Base-by-base conservation (phyloP, 2,888 invertebrate species). In the Coremacera marginata region DNA sequence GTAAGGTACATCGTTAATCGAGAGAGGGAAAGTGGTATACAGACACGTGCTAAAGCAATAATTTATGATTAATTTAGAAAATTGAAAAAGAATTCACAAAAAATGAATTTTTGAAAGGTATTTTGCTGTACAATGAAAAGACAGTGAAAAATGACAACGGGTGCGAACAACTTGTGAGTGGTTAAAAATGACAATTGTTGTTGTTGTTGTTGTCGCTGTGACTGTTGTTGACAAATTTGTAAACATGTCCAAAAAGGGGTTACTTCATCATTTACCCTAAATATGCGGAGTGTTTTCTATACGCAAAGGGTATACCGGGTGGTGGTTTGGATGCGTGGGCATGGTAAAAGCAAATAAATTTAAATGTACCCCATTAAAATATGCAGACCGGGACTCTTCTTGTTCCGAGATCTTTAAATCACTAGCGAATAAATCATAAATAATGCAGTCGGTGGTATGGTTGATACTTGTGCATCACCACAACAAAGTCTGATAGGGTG, bases 41-140 rank as follows among this genome's bases (percentile, higher is more conserved):
- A 71, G 67, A 25, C 82, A 80, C 82, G 82, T 81, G 82, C 79
- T 78, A 78, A 72, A 77, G 78, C 75, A 81, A 81, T 81, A 81
- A 81, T 81, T 81, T 81, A 78, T 73, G 73, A 79, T 81, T 81
- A 80, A 81, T 80, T 79, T 78, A 78, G 78, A 76, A 80, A 82
- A 81, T 79, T 79, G 76, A 73, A 80, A 71, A 71, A 22, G 11
- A 44, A 63, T 63, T 60, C 22, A 9, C 2, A 44, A 44, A 44
- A 44, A 44, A 11, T 11, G 2, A 11, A 11, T 3, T 44, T 44
- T 44, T 14, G 44, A 14, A 44, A 44, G 44, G 44, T 44, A 44
- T 44, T 44, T 44, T 3, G 44, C 44, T 44, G 44, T 14, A 44
- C 14, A 7, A 37, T 44, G 4, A 0, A 44, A 44, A 14, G 44